phyloP scores from a whole-genome alignment of 92 coral and sea anemone species.

The Montipora capitata region DNA sequence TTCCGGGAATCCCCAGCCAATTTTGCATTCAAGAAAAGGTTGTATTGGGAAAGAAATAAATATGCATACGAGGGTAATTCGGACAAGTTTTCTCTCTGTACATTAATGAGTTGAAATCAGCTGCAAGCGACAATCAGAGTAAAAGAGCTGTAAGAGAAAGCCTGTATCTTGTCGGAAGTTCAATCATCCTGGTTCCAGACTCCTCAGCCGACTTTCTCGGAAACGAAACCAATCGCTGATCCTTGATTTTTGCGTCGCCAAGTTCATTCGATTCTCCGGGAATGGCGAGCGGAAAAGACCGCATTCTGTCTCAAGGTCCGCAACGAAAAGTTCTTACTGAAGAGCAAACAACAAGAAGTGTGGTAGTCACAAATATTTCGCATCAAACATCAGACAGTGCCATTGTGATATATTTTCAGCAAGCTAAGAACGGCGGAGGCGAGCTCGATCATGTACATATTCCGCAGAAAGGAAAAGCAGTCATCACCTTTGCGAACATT shows the following conservation, averaged over 20 bases:
- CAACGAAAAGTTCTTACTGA: background rate
- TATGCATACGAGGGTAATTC: too few species aligned
- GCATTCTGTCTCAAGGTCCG: background rate
- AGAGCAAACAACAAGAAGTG: conserved; percentile 59
- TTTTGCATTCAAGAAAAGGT: too few species aligned
- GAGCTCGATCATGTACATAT: conserved; percentile 49
- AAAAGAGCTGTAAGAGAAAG: too few species aligned
- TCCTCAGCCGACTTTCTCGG: background rate
- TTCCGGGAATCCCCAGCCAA: conserved; percentile 53
- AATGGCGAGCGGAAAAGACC: conserved; percentile 12
- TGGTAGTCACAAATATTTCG: conserved; percentile 38
- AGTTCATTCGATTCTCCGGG: background rate
- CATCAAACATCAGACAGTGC: background rate
- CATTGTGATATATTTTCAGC: conserved; percentile 60
- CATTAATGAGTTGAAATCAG: too few species aligned
- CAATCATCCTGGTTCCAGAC: conserved; percentile 23
- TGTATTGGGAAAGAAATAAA: too few species aligned
- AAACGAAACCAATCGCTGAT: background rate
- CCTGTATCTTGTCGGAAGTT: background rate
- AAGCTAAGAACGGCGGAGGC: conserved; percentile 61
- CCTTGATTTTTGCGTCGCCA: background rate
- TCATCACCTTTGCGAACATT: conserved; percentile 44
- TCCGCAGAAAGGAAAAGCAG: conserved; percentile 31
- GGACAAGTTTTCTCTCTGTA: too few species aligned
- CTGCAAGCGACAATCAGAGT: too few species aligned